Evolutionary conservation across 2,797 vertebrate genomes (phyloP).

Genomic region (Dicrostonyx torquatus): DNA sequence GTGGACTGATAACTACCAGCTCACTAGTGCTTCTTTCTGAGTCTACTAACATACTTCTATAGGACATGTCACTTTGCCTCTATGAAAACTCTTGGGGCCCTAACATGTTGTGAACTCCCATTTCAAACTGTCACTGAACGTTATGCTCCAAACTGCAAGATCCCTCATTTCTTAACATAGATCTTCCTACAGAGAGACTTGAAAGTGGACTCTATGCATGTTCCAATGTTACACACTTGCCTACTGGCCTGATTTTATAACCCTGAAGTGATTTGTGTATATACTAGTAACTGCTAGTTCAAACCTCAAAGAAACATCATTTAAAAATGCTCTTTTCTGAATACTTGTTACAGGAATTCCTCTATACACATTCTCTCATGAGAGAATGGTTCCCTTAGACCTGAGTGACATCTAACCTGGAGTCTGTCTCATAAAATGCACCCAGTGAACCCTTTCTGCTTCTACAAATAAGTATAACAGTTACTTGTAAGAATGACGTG

Average conservation of each 20-base stretch:
- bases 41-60: slow-evolving; percentile 15
- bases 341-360: neutral
- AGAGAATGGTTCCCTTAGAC: neutral
- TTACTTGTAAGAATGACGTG: neutral
- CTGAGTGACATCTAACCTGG: neutral
- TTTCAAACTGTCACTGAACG: slow-evolving; percentile 63
- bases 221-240: neutral
- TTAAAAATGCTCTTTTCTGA: neutral
- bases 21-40: slow-evolving; percentile 43
- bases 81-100: slow-evolving; percentile 39
- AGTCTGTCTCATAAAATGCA: neutral
- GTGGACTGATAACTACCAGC: neutral
- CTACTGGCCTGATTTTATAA: neutral
- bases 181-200: neutral
- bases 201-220: neutral
- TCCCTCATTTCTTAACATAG: slow-evolving; percentile 52
- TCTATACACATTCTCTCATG: neutral
- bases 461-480: slow-evolving; percentile 32
- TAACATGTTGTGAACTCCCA: slow-evolving; percentile 23
- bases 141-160: slow-evolving; percentile 38
- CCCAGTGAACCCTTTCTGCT: neutral
- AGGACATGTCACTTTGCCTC: slow-evolving; percentile 21
- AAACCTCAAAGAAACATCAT: slow-evolving; percentile 14
- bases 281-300: neutral
- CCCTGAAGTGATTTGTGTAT: neutral